These are phyloP conservation scores for Sander lucioperca DNA, from an alignment of 2,113 vertebrate species.

Conservation along the genomic window DNA sequence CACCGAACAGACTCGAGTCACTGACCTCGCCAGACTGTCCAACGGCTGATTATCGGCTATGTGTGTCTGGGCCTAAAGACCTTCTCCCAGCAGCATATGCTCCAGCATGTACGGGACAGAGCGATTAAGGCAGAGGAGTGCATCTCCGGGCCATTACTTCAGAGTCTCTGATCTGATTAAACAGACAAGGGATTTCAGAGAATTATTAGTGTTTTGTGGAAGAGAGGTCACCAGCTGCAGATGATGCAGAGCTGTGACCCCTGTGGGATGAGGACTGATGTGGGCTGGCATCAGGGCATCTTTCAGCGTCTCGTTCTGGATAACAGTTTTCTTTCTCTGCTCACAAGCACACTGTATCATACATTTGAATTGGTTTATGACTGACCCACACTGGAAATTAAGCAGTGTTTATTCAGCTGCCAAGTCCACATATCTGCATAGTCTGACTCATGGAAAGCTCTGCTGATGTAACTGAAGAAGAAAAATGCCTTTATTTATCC, in stretches of 20 bases:
- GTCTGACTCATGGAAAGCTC: conserved; percentile 34
- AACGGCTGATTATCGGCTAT: no score
- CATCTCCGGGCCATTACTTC: conserved; percentile 40
- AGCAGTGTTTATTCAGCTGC: conserved; percentile 20
- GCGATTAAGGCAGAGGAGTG: conserved; percentile 1
- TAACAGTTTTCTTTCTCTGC: conserved; percentile 7
- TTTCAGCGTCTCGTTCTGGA: conserved; percentile 15
- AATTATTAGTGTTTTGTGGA: conserved; percentile 54
- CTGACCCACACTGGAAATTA: conserved; percentile 7
- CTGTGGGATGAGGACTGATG: conserved; percentile 47
- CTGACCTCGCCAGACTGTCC: no score
- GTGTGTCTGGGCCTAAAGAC: neutral
- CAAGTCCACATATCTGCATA: conserved; percentile 25
- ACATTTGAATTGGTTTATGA: conserved; percentile 27
- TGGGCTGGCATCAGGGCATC: conserved; percentile 30
- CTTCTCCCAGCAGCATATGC: conserved; percentile 23
- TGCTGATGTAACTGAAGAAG: conserved; percentile 14
- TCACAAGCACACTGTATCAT: neutral
- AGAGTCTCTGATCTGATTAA: conserved; percentile 55
- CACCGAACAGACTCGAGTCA: no score
- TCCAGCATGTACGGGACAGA: conserved; percentile 14
- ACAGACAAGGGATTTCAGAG: conserved; percentile 59
- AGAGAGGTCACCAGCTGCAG: conserved; percentile 51
- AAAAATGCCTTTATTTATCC: no score
- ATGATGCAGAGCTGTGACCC: conserved; percentile 41